Conservation (phyloP, 2,113 vertebrate genomes). For the Gopherus flavomarginatus region DNA sequence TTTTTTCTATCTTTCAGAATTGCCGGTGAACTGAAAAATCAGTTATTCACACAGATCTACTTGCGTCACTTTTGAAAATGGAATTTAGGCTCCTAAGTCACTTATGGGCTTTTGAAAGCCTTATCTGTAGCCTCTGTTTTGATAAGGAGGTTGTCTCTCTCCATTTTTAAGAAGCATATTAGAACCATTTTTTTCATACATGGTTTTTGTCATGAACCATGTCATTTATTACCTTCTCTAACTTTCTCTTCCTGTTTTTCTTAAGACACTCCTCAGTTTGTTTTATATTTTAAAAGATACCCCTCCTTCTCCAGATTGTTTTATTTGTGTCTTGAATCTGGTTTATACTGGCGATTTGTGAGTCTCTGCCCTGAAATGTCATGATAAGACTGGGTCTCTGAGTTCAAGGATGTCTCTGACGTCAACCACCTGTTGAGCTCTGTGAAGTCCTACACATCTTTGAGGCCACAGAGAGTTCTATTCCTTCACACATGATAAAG, state of each 20-base stretch:
- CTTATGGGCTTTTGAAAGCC: not conserved
- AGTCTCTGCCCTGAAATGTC: not conserved
- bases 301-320: not conserved
- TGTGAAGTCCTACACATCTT: rapidly evolving
- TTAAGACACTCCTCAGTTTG: not conserved
- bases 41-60: not conserved
- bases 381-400: not conserved
- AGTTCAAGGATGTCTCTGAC: constrained; percentile 2
- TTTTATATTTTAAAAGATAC: not conserved
- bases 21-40: not conserved
- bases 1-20: not conserved
- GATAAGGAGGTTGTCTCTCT: not conserved
- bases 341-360: not conserved
- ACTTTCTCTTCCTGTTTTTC: not conserved
- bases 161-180: not conserved
- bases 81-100: not conserved
- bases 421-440: not conserved
- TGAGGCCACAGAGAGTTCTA: not conserved
- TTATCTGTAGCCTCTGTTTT: not conserved
- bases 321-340: too few species aligned
- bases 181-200: not conserved
- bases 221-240: not conserved
- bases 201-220: not conserved
- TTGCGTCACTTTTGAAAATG: not conserved
- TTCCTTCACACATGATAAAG: not conserved